Evolutionary conservation across 2,797 vertebrate species (phyloP).

Genomic region (Sardinella longiceps): DNA sequence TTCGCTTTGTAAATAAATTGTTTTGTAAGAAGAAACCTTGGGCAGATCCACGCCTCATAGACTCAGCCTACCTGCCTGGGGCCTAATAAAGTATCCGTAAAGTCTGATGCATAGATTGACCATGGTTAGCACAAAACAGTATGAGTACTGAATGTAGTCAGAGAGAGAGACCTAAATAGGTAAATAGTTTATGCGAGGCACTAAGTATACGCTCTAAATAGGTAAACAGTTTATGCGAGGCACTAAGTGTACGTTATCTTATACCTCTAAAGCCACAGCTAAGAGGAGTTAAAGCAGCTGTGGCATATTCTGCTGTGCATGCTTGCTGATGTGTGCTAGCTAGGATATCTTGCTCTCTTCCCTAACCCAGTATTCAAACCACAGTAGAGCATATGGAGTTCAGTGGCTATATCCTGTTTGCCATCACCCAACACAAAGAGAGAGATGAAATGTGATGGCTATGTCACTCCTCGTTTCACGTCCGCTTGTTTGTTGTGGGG

Average conservation of each 20-base stretch:
- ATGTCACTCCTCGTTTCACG: slow-evolving; percentile 38
- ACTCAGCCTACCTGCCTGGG: too few species aligned
- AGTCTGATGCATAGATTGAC: too few species aligned
- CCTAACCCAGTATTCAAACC: not conserved
- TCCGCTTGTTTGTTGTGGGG: slow-evolving; percentile 40
- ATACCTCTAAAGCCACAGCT: not conserved
- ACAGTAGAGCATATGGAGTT: not conserved
- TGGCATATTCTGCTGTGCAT: not conserved
- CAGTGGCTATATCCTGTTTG: not conserved
- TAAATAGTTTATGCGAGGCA: too few species aligned
- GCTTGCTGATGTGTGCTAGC: not conserved
- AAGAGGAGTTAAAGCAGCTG: not conserved
- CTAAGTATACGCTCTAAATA: too few species aligned
- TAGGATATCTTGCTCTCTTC: not conserved
- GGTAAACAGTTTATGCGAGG: too few species aligned
- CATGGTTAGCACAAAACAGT: too few species aligned
- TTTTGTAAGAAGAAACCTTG: too few species aligned
- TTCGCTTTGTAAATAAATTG: too few species aligned
- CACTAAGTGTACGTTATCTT: not conserved
- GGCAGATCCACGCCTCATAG: too few species aligned
- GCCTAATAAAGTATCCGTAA: too few species aligned
- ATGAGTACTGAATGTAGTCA: too few species aligned
- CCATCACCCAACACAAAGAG: not conserved
- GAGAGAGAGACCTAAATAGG: too few species aligned
- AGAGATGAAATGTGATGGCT: slow-evolving; percentile 30